Conservation (phyloP, 1,140 invertebrate species). For the Drosophila teissieri region DNA sequence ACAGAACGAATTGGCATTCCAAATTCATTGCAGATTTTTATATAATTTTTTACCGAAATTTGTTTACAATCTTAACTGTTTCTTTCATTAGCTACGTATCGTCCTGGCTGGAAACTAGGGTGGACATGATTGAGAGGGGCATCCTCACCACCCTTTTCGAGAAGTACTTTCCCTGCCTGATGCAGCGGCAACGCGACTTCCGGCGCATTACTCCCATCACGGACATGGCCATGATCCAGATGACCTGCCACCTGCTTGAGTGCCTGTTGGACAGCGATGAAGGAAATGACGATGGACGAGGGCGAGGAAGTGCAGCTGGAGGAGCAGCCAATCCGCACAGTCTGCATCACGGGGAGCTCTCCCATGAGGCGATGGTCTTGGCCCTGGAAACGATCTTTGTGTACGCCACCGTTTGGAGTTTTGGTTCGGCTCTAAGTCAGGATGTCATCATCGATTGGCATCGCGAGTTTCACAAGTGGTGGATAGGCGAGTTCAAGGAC, state of each 20-base stretch:
- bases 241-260: conserved; percentile 95
- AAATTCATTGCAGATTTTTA: too few species aligned
- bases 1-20: too few species aligned
- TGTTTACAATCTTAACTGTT: background rate
- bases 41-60: background rate
- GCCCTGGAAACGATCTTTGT: conserved; percentile 94
- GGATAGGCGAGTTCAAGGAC: conserved; percentile 95
- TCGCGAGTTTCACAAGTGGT: conserved; percentile 93
- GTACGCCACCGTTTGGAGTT: conserved; percentile 96
- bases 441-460: conserved; percentile 95
- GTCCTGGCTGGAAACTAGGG: conserved; percentile 95
- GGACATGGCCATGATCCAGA: conserved; percentile 95
- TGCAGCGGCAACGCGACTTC: conserved; percentile 93
- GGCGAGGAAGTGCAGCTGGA: background rate
- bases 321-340: conserved; percentile 48
- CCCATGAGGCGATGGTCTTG: conserved; percentile 61
- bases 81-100: conserved; percentile 88
- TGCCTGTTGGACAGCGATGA: conserved; percentile 89
- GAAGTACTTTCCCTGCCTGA: conserved; percentile 95
- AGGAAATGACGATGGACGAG: conserved; percentile 52
- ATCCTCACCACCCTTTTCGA: conserved; percentile 95
- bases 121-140: conserved; percentile 89
- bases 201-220: conserved; percentile 96
- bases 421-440: conserved; percentile 95
- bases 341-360: conserved; percentile 64